Base-by-base conservation (phyloP, 2,888 invertebrate species). In the Spisula solida region DNA sequence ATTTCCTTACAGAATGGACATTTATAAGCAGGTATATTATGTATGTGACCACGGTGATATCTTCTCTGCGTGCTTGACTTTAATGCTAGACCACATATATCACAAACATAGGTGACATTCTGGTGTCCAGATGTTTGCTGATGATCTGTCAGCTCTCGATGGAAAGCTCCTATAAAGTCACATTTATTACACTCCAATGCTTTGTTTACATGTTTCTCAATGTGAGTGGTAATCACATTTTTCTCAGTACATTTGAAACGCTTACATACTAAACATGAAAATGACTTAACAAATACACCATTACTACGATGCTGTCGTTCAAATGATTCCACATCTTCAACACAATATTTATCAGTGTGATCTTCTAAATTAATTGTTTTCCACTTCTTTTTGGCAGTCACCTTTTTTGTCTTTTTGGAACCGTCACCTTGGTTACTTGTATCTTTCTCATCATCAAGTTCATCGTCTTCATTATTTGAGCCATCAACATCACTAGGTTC, bases 201-300 rank as follows among this genome's bases (percentile, higher is more conserved):
- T 56, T 81, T 81, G 34, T 81, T 81, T 25, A 81, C 20, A 81
- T 81, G 81, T 31, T 81, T 31, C 55, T 81, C 81, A 56, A 81
- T 51, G 34, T 81, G 81, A 14, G 20, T 29, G 1, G 51, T 25
- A 8, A 81, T 14, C 5, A 14, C 31, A 14, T 0, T 55, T 56
- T 56, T 29, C 29, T 41, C 29, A 2, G 81, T 0, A 55, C 81
- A 81, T 81, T 81, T 81, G 55, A 81, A 81, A 29, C 55, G 51
- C 29, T 81, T 18, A 56, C 81, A 81, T n/a, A 81, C 81, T 20
- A 81, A 55, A 81, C 81, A 81, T 29, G 81, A 81, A 14, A 47
- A 81, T 18, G 55, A 1, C 29, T 81, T 56, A 16, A 55, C 31
- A 0, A 12, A 0, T 55, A 20, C 25, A 47, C 18, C 55, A 81